Percentiles rank a stretch among this genome's conserved stretches.
Evolutionary conservation across 2,888 invertebrate genomes (phyloP).

Genomic region (Auanema freiburgensis): DNA sequence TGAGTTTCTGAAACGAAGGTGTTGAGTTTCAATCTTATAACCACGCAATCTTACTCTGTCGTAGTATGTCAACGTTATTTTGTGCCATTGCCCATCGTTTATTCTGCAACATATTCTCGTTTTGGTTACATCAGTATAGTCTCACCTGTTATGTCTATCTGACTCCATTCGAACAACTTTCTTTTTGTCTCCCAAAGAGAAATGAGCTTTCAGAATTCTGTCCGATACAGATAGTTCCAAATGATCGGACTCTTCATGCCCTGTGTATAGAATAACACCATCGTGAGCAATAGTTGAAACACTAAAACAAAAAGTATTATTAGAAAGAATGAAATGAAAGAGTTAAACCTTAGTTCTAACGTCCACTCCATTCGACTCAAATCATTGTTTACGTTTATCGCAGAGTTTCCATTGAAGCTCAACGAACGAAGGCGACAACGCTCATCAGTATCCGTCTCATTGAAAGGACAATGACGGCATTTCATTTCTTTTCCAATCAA

Average conservation of each 20-base stretch:
- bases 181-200: slow-evolving; percentile 43
- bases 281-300: slow-evolving; percentile 54
- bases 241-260: slow-evolving; percentile 46
- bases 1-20: slow-evolving; percentile 40
- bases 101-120: slow-evolving; percentile 28
- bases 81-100: slow-evolving; percentile 62
- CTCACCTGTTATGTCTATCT: slow-evolving; percentile 48
- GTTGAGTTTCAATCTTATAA: neutral
- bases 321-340: no score
- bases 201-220: slow-evolving; percentile 44
- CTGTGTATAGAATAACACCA: slow-evolving; percentile 53
- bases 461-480: slow-evolving; percentile 39
- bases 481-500: slow-evolving; percentile 31
- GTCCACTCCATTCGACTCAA: slow-evolving; percentile 44
- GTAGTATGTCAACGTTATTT: slow-evolving; percentile 43
- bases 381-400: slow-evolving; percentile 38
- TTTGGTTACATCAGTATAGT: no score
- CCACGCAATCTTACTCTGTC: slow-evolving; percentile 39
- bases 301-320: slow-evolving; percentile 20
- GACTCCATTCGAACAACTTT: slow-evolving; percentile 46
- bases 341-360: slow-evolving; percentile 36
- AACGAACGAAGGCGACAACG: slow-evolving; percentile 53
- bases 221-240: slow-evolving; percentile 53
- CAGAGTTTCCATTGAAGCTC: slow-evolving; percentile 52
- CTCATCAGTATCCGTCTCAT: slow-evolving; percentile 34